Conservation (phyloP, 92 coral and sea anemone genomes). For the Parazoanthus swiftii region DNA sequence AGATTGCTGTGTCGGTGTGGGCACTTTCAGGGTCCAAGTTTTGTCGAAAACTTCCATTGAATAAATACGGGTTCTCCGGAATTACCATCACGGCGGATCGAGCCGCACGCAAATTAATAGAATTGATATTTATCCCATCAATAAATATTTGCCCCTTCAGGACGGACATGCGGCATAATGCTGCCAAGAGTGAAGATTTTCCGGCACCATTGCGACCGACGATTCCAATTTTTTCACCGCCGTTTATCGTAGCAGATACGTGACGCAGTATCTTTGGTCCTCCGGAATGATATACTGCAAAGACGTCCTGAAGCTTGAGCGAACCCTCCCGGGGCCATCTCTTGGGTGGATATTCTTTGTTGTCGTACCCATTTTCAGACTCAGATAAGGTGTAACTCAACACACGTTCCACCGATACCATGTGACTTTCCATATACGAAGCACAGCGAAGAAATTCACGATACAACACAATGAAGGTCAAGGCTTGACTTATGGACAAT, state of each 20-base stretch:
- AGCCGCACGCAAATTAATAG: slow-evolving; percentile 8
- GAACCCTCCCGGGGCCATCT: slow-evolving; percentile 35
- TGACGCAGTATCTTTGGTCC: slow-evolving; percentile 3
- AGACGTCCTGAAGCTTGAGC: slow-evolving; percentile 30
- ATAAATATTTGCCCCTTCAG: slow-evolving; percentile 28
- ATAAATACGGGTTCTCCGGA: neutral
- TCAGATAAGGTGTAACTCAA: slow-evolving; percentile 18
- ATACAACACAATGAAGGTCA: slow-evolving; percentile 22
- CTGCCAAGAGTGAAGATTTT: slow-evolving; percentile 30
- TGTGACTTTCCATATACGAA: slow-evolving; percentile 31
- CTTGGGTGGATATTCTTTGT: slow-evolving; percentile 31
- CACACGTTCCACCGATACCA: slow-evolving; percentile 45
- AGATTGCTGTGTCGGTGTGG: neutral
- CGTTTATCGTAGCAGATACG: neutral
- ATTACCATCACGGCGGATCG: slow-evolving; percentile 22
- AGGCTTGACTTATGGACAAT: slow-evolving; percentile 39
- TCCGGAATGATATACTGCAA: neutral
- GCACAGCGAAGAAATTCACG: slow-evolving; percentile 38
- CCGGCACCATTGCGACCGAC: slow-evolving; percentile 43
- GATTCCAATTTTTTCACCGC: slow-evolving; percentile 35
- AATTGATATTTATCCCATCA: slow-evolving; percentile 42
- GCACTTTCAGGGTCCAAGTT: slow-evolving; percentile 25
- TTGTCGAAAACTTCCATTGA: slow-evolving; percentile 21
- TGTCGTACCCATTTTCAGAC: slow-evolving; percentile 6
- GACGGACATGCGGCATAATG: slow-evolving; percentile 22